Percentiles rank a stretch among this genome's conserved stretches.
Evolutionary conservation across 2,888 invertebrate genomes (phyloP).

Genomic region (Taphrorychus bicolor): DNA sequence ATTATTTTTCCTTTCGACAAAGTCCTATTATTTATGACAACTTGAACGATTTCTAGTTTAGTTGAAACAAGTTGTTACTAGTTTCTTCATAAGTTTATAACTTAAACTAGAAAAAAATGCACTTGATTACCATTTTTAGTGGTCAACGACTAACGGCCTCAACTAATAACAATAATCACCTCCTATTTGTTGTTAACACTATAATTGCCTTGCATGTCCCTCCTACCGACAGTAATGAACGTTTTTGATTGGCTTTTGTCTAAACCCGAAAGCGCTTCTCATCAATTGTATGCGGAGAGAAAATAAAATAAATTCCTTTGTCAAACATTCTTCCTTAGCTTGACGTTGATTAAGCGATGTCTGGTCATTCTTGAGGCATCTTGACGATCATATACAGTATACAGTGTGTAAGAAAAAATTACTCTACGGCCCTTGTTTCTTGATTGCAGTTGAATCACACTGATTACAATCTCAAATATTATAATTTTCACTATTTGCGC

Average conservation of each 20-base stretch:
- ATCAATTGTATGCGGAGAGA: slow-evolving; percentile 42
- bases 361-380: slow-evolving; percentile 8
- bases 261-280: slow-evolving; percentile 40
- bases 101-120: neutral
- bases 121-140: slow-evolving; percentile 2
- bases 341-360: slow-evolving; percentile 31
- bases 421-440: neutral
- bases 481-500: too few species aligned
- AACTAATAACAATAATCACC: slow-evolving; percentile 37
- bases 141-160: slow-evolving; percentile 15
- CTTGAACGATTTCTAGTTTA: too few species aligned
- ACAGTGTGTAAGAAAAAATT: slow-evolving; percentile 7
- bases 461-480: too few species aligned
- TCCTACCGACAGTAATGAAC: slow-evolving; percentile 41
- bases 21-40: too few species aligned
- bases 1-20: neutral
- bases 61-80: too few species aligned
- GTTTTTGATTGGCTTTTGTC: slow-evolving; percentile 44
- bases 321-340: slow-evolving; percentile 30
- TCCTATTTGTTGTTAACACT: slow-evolving; percentile 40
- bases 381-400: slow-evolving; percentile 11
- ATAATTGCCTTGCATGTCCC: slow-evolving; percentile 39
- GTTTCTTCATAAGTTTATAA: too few species aligned
- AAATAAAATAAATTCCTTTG: slow-evolving; percentile 40
- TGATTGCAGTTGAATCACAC: neutral